These are phyloP conservation scores for Ahaetulla prasina DNA, from an alignment of 2,113 vertebrate genomes.

Conservation along the genomic window DNA sequence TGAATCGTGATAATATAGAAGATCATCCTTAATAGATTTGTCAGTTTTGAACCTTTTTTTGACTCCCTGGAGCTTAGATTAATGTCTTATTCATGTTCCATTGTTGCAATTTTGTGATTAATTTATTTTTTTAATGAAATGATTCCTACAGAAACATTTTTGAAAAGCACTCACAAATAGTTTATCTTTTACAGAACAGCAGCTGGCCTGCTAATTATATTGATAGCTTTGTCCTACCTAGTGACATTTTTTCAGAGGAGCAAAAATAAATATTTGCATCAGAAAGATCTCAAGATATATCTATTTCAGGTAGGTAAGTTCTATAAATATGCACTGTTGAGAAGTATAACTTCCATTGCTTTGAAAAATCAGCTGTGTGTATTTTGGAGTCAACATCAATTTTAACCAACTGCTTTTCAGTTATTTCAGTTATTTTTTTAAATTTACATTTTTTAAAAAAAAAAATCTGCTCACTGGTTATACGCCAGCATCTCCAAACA, in stretches of 20 bases:
- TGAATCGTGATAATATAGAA: not conserved
- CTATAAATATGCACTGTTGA: conserved; percentile 24
- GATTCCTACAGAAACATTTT: not conserved
- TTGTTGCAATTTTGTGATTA: not conserved
- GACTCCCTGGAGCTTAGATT: not conserved
- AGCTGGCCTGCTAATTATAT: conserved; percentile 75
- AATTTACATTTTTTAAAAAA: not conserved
- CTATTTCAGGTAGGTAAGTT: conserved; percentile 77
- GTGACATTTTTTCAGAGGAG: conserved; percentile 65
- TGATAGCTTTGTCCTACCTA: conserved; percentile 73
- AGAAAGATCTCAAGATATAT: conserved; percentile 65
- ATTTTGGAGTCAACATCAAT: not conserved
- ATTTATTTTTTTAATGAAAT: not conserved
- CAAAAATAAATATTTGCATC: conserved; percentile 53
- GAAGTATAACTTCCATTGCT: not conserved
- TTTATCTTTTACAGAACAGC: conserved; percentile 68
- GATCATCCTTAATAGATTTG: not conserved
- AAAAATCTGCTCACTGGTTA: not conserved
- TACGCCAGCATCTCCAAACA: not conserved
- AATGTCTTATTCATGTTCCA: not conserved
- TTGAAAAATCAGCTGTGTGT: not conserved
- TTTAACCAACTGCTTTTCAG: not conserved
- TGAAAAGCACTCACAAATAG: not conserved
- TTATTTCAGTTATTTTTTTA: not conserved
- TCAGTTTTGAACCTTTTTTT: not conserved